These are phyloP conservation scores for Temnothorax nylanderi DNA, from an alignment of 1,140 invertebrate species.

Conservation along the genomic window DNA sequence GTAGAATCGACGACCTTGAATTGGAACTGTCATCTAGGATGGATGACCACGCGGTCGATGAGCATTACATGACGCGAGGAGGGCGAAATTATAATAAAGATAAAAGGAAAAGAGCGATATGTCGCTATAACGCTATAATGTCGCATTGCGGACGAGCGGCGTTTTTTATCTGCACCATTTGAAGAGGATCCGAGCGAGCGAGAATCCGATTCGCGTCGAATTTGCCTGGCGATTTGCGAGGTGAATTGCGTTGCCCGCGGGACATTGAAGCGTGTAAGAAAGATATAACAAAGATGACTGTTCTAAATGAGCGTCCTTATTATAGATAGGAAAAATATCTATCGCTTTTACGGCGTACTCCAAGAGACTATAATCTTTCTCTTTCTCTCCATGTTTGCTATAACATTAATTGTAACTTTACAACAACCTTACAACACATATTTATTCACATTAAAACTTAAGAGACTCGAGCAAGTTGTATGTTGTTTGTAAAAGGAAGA, in stretches of 20 bases:
- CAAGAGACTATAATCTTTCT: not conserved
- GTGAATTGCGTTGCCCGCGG: not conserved
- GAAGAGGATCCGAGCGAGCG: not conserved
- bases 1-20: conserved; percentile 38
- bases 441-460: not conserved
- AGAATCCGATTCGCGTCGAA: not conserved
- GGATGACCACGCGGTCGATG: conserved; percentile 50
- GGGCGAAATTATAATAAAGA: conserved; percentile 38
- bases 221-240: not conserved
- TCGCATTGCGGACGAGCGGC: conserved; percentile 42
- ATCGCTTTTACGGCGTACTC: not conserved
- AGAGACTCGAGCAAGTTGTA: not conserved
- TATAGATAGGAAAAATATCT: not conserved
- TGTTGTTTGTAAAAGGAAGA: conserved; percentile 1
- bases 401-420: not conserved
- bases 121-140: conserved; percentile 14
- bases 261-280: not conserved
- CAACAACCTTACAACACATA: no score
- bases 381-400: not conserved
- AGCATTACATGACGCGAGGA: conserved; percentile 12
- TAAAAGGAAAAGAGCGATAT: not conserved
- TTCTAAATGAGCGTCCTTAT: not conserved
- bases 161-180: not conserved
- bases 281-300: not conserved
- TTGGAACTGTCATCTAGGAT: conserved; percentile 53